Evolutionary conservation across 2,888 invertebrate genomes (phyloP).

Genomic region (Tethea ocularis): DNA sequence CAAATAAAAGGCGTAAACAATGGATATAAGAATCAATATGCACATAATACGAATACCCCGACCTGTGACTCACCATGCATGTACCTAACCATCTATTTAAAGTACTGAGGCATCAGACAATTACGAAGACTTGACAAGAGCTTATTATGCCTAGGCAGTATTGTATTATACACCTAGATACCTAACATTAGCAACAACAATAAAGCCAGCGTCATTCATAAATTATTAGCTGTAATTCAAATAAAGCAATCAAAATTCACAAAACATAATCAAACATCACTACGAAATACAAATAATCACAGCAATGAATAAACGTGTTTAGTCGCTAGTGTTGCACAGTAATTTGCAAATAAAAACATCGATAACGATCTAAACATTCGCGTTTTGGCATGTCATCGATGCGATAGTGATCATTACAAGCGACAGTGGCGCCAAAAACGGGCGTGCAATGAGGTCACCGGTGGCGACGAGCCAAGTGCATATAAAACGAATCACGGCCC

Average conservation of each 20-base stretch:
- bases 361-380: conserved; percentile 53
- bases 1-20: conserved; percentile 37
- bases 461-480: conserved; percentile 77
- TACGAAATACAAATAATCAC: conserved; percentile 14
- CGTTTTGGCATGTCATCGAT: conserved; percentile 73
- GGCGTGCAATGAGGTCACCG: conserved; percentile 73
- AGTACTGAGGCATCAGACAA: conserved; percentile 5
- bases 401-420: conserved; percentile 64
- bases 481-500: conserved; percentile 54
- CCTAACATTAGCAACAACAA: background rate
- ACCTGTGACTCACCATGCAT: conserved; percentile 31
- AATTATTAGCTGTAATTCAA: background rate
- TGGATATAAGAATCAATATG: conserved; percentile 43
- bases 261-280: background rate
- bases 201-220: background rate
- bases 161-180: background rate
- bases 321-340: conserved; percentile 46
- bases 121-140: background rate
- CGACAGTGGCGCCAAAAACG: conserved; percentile 76
- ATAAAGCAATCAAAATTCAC: conserved; percentile 8
- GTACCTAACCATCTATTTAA: conserved; percentile 10
- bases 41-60: conserved; percentile 33
- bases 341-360: conserved; percentile 51
- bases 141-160: too few relatives aligned
- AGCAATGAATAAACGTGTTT: conserved; percentile 22